These are phyloP conservation scores for Oreochromis tanganicae DNA, from an alignment of 2,113 vertebrate species.

Conservation along the genomic window DNA sequence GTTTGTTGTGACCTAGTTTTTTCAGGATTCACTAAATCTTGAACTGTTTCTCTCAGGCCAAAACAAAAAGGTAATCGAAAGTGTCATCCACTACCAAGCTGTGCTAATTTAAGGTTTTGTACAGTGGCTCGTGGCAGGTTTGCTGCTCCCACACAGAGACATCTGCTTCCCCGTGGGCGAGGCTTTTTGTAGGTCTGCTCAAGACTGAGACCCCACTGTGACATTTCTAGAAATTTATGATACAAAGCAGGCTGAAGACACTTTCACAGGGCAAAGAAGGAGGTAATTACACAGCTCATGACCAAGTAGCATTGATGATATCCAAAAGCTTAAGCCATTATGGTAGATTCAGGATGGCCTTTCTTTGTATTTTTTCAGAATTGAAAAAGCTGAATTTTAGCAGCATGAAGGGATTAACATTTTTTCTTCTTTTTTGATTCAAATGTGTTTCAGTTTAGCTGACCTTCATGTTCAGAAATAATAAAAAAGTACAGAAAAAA, in stretches of 20 bases:
- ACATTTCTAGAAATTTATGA: background rate
- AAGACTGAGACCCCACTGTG: background rate
- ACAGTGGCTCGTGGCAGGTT: background rate
- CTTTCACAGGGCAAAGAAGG: background rate
- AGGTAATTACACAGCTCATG: background rate
- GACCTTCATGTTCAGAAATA: background rate
- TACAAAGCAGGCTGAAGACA: background rate
- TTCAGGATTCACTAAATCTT: background rate
- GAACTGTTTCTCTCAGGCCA: background rate
- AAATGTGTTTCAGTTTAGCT: background rate
- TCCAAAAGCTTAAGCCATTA: background rate
- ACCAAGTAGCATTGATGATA: background rate
- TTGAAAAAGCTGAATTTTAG: too few species aligned
- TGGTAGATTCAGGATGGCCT: background rate
- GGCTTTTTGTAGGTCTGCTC: background rate
- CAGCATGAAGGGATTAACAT: background rate
- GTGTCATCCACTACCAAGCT: background rate
- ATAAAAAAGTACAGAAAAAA: background rate
- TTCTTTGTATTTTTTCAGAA: background rate
- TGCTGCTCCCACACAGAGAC: background rate
- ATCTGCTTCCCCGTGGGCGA: background rate
- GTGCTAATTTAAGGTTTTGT: background rate
- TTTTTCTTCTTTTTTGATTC: background rate
- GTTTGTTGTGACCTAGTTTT: background rate
- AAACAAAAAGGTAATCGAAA: conserved; percentile 20